Conservation (phyloP, 2,113 vertebrate genomes). For the Haemorhous mexicanus region DNA sequence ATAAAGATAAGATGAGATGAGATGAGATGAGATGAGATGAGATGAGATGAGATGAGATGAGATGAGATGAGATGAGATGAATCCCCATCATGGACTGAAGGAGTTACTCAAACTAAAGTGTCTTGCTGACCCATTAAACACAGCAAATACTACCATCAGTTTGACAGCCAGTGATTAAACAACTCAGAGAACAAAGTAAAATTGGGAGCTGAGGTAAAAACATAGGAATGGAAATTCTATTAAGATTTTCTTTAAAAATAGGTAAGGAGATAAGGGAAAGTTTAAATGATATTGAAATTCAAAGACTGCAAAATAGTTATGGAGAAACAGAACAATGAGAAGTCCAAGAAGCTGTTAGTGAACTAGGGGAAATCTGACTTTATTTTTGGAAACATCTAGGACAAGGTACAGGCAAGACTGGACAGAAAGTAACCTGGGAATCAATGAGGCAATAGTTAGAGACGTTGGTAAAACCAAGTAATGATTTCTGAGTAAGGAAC, state of each 20-base stretch:
- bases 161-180: not conserved
- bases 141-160: not conserved
- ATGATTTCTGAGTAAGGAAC: not conserved
- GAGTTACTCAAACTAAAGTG: not conserved
- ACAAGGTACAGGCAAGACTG: not conserved
- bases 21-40: not conserved
- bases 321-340: not conserved
- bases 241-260: not conserved
- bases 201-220: not conserved
- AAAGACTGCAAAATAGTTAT: not conserved
- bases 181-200: not conserved
- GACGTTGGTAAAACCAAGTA: not conserved
- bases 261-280: not conserved
- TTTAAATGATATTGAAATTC: not conserved
- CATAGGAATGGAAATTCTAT: not conserved
- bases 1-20: not conserved
- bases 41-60: not conserved
- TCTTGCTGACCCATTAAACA: not conserved
- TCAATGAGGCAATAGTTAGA: rapidly evolving
- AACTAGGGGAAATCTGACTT: not conserved
- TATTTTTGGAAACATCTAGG: not conserved
- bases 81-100: not conserved
- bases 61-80: not conserved
- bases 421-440: not conserved
- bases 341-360: not conserved